Evolutionary conservation across 1,140 invertebrate species (phyloP), one percentile per base, ranked within the genome.

Genomic region (Drosophila albomicans): DNA sequence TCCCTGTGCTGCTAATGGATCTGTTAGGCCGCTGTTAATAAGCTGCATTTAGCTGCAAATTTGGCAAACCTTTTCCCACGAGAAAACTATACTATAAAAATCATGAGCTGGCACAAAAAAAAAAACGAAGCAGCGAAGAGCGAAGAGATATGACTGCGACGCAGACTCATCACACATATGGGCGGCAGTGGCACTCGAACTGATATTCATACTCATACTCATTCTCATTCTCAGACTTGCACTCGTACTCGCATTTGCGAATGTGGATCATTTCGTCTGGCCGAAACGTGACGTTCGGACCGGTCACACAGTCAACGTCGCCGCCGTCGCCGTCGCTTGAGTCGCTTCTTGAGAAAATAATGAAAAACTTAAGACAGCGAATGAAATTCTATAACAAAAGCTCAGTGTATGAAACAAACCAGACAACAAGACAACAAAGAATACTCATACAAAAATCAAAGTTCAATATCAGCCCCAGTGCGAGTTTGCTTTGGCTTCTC

Each of bases 361-460:
- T 28, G 56, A 52, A 38, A 35, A 56, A 15, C 58, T n/a, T 13
- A 43, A n/a, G 52, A 48, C 62, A 30, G 81, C 49, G 71, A 82
- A 80, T 82, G 84, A 88, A 89, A 88, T 84, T 88, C 85, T 88
- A 84, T 88, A 88, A 84, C 56, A 64, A 87, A 81, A 72, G 75
- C 67, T 57, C 15, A 5, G 52, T 11, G 16, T 4, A 56, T 35
- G 25, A 64, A 59, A 61, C 30, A 32, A 32, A 32, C 5, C 30
- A 32, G 30, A 32, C 30, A 32, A 32, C 5, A 41, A 41, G 38
- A 41, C 38, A 41, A 61, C 20, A 56, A 41, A 56, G n/a, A 56
- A 25, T 65, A 70, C 20, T 4, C 20, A 25, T 25, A 16, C 15
- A 20, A 72, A 88, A 89, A 88, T 88, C 84, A 88, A 87, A 88